Evolutionary conservation across 2,888 invertebrate genomes (phyloP), one percentile per base, ranked within the genome.

Genomic region (Epiblema foenella): DNA sequence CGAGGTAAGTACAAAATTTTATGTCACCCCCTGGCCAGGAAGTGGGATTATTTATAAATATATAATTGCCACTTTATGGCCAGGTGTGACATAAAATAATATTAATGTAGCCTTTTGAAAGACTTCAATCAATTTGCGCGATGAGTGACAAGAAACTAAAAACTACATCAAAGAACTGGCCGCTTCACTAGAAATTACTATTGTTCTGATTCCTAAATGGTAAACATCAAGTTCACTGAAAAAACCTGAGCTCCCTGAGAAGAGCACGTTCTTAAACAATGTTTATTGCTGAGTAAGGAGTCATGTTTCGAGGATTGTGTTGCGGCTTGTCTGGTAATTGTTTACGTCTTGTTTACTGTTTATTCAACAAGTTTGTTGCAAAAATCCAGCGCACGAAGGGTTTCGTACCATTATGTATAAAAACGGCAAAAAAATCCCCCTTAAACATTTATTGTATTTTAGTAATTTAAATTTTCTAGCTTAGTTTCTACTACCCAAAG

Each of bases 141-240:
- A n/a, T 11, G 17, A 15, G 37, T 17, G 37, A n/a, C 11, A 11
- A 54, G 2, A 1, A 54, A 54, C 24, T 8, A 54, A 24, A 39
- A 3, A 49, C 20, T 24, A 11, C 49, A 64, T 64, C 64, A 64
- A 64, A 64, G 54, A 37, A 39, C 20, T 24, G 11, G 37, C 51
- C 52, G 52, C 52, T 63, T 63, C 62, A 54, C 20, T 52, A 64
- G 20, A 39, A 63, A 54, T 59, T 33, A 39, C 54, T 62, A 71
- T 71, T 71, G 71, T 71, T 66, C 18, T 17, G 39, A 39, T 54
- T 49, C 49, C 63, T 37, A 60, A 71, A 56, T 42, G 54, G 60
- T 66, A 54, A 71, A 67, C 71, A 67, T 62, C 17, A 5, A 15
- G n/a, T 71, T 67, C 70, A 46, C 11, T 24, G 71, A 70, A 70